phyloP scores from a whole-genome alignment of 2,113 vertebrate genomes.

The Cyphomyrus discorhynchus region DNA sequence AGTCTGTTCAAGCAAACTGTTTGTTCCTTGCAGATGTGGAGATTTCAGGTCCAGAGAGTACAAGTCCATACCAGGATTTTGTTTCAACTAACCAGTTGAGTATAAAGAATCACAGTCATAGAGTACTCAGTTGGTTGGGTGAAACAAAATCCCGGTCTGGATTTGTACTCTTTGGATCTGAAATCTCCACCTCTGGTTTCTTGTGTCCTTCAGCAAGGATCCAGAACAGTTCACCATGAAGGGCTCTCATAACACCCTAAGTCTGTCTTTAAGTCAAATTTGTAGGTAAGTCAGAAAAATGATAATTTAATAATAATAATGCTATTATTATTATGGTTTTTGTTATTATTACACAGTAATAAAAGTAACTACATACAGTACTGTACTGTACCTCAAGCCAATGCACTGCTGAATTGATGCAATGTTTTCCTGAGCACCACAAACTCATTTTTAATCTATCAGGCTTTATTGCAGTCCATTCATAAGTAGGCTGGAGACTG shows the following conservation, averaged over 20 bases:
- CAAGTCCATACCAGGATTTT: no score
- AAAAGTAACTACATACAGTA: background rate
- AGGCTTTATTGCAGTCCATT: background rate
- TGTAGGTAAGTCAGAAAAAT: background rate
- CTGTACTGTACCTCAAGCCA: background rate
- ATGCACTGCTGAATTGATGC: background rate
- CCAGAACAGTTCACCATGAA: background rate
- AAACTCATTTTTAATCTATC: background rate
- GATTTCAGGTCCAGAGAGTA: no score
- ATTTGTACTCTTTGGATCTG: no score
- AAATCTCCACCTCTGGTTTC: background rate
- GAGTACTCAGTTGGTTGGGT: no score
- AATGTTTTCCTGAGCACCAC: background rate
- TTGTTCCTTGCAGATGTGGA: background rate
- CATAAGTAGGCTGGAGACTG: background rate
- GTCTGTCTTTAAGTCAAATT: background rate
- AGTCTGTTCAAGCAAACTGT: background rate
- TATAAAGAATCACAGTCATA: no score
- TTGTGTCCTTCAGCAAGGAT: background rate
- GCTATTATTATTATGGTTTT: background rate
- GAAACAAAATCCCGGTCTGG: no score
- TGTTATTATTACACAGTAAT: background rate
- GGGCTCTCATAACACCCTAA: background rate
- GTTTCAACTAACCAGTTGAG: no score
- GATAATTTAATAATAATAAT: background rate